These are phyloP conservation scores for Actinemys pallida DNA, from an alignment of 2,113 vertebrate species.

Conservation along the genomic window DNA sequence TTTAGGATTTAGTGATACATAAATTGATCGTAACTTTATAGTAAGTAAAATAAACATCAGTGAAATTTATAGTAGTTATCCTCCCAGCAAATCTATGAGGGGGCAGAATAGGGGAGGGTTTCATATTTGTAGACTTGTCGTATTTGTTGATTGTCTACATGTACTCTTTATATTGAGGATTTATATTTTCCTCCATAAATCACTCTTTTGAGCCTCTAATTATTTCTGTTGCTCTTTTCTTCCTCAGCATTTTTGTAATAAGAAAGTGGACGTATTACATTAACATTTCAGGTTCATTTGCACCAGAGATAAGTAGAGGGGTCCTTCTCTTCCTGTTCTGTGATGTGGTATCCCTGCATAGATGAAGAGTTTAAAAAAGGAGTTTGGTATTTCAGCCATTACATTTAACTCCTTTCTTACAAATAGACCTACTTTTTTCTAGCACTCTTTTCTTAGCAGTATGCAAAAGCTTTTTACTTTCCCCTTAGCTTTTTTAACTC, in stretches of 20 bases:
- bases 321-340: neutral
- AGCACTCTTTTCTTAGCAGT: too few species aligned
- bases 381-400: neutral
- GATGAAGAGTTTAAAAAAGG: neutral
- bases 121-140: neutral
- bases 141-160: neutral
- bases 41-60: neutral
- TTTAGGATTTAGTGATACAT: neutral
- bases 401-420: neutral
- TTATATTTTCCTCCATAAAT: neutral
- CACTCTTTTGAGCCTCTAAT: neutral
- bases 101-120: neutral
- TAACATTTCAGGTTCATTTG: neutral
- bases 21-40: neutral
- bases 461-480: neutral
- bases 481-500: neutral
- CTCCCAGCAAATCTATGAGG: neutral
- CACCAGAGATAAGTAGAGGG: neutral
- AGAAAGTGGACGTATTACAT: neutral
- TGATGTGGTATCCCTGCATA: neutral
- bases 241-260: neutral
- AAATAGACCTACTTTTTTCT: neutral
- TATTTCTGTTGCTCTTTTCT: neutral
- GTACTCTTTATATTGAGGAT: neutral
- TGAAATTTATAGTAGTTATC: neutral